Evolutionary conservation across 1,140 invertebrate species (phyloP).

Genomic region (Manduca sexta): DNA sequence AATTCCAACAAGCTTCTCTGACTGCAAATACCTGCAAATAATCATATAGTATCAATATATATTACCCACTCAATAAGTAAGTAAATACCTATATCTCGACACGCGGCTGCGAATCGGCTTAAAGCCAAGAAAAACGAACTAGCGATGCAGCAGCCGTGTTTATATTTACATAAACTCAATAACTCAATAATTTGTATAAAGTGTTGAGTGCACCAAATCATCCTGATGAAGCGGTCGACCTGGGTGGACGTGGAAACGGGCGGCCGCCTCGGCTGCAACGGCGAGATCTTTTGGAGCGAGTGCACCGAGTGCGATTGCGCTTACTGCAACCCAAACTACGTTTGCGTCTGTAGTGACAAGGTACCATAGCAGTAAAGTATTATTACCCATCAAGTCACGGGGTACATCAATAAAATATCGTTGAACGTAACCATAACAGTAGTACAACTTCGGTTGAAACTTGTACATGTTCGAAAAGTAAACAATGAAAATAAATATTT

Average conservation of each 20-base stretch:
- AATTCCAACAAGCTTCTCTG: slow-evolving; percentile 38
- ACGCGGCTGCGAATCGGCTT: no score
- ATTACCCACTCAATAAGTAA: no score
- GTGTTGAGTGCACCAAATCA: slow-evolving; percentile 29
- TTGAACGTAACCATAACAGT: background rate
- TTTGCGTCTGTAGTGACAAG: slow-evolving; percentile 73
- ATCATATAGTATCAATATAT: no score
- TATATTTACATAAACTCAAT: no score
- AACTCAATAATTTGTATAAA: slow-evolving; percentile 20
- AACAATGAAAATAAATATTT: slow-evolving; percentile 8
- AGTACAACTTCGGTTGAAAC: background rate
- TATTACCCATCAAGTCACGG: background rate
- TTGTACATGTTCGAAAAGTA: background rate
- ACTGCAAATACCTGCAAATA: slow-evolving; percentile 31
- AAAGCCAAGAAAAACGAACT: no score
- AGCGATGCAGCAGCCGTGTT: no score
- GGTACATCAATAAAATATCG: background rate
- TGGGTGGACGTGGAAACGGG: slow-evolving; percentile 72
- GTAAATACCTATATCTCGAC: no score
- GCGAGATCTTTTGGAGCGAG: slow-evolving; percentile 73
- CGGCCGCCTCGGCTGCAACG: slow-evolving; percentile 72
- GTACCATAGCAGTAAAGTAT: slow-evolving; percentile 31
- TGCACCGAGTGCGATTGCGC: slow-evolving; percentile 70
- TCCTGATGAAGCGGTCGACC: slow-evolving; percentile 70
- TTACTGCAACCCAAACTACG: slow-evolving; percentile 73